Conservation (phyloP, 2,888 invertebrate species). For the Acleris emargana region DNA sequence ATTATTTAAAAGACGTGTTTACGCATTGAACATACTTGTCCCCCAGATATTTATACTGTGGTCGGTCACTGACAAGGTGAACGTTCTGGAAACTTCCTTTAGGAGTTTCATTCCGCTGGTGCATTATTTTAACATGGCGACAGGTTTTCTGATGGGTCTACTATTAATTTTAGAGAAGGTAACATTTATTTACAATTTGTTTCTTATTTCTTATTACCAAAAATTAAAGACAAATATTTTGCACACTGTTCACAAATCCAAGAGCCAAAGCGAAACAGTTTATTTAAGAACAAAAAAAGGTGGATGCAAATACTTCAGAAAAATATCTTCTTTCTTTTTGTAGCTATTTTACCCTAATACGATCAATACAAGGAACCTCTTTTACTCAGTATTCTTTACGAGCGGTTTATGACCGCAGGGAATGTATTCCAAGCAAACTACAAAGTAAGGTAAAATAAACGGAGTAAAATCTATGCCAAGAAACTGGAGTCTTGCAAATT, state of each 20-base stretch:
- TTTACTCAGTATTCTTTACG: slow-evolving; percentile 27
- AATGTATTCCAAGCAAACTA: slow-evolving; percentile 26
- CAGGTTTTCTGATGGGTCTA: no score
- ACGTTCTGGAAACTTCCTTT: no score
- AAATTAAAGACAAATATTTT: neutral
- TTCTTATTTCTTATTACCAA: neutral
- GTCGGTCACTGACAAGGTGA: no score
- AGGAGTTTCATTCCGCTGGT: no score
- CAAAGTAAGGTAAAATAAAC: slow-evolving; percentile 26
- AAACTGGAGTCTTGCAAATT: neutral
- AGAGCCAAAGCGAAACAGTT: neutral
- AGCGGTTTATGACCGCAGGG: slow-evolving; percentile 19
- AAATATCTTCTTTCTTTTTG: slow-evolving; percentile 8
- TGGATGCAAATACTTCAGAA: neutral
- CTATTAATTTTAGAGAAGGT: no score
- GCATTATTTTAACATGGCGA: no score
- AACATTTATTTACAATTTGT: no score
- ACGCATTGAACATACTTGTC: no score
- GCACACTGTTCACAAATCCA: neutral
- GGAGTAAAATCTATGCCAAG: neutral
- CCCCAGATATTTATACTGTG: no score
- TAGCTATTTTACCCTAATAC: slow-evolving; percentile 17
- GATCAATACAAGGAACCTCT: slow-evolving; percentile 30
- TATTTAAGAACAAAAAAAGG: neutral
- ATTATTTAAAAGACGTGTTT: no score